Evolutionary conservation across 1,140 invertebrate genomes (phyloP), one percentile per base, ranked within the genome.

Genomic region (Drosophila nigrodunni): DNA sequence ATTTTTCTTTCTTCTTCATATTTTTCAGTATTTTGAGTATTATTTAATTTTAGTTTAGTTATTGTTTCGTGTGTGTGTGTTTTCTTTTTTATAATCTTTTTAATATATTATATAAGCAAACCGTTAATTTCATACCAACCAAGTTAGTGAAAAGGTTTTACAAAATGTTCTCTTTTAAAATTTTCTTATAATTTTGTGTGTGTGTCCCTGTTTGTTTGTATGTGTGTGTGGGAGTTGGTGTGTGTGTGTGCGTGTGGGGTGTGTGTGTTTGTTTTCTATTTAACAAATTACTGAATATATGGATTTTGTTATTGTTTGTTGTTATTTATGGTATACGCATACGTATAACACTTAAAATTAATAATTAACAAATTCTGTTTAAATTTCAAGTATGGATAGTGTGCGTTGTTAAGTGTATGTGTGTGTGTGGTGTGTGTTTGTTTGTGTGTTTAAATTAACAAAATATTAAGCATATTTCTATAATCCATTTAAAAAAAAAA

Each of bases 51-150:
- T 57, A 64, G 37, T 58, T 57, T 61, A 30, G 71, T 68, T 74
- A 74, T 74, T 30, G 25, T 30, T 30, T 30, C 4, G 2, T 5
- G 3, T 30, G 25, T 30, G 25, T 30, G 6, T 69, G 30, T 74
- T 50, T 50, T 15, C 15, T 18, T 55, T 1, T 70, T 64, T 72
- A 62, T 67, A 44, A 73, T 67, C 37, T 60, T 21, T 68, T 74
- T 44, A 69, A 47, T 72, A 71, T 82, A 69, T 80, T 88, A 88
- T 87, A 82, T 79, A 88, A 80, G 83, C 80, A 89, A 83, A 89
- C 85, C 80, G 80, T 88, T 80, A 60, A 72, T 83, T 88, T 88
- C 74, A 75, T 89, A 80, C 85, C 85, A 88, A 83, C 77, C 85
- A 83, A 82, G 80, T 88, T 80, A 82, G 77, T 65, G 65, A 80